phyloP scores from a whole-genome alignment of 2,113 vertebrate species.

The Romanogobio albipinnatus region DNA sequence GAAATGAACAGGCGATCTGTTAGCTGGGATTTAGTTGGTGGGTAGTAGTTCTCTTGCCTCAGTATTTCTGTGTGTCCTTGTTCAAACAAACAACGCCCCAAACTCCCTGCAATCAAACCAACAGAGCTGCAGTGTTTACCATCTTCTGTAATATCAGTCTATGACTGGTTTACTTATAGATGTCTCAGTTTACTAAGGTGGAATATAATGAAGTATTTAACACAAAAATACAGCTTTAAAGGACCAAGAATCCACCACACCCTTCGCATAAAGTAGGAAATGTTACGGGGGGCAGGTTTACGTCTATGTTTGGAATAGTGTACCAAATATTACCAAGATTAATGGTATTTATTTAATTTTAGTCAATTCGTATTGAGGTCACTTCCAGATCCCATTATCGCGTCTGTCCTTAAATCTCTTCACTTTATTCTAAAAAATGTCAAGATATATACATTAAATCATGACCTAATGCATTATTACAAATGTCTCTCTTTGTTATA shows the following conservation, averaged over 20 bases:
- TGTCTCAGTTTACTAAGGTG: not conserved
- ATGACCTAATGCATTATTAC: too few relatives aligned
- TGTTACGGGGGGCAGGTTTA: not conserved
- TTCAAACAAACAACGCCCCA: not conserved
- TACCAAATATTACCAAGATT: not conserved
- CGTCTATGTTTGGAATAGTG: not conserved
- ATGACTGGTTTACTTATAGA: not conserved
- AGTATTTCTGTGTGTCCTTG: not conserved
- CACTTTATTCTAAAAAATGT: too few relatives aligned
- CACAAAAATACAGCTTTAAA: not conserved
- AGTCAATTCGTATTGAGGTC: not conserved
- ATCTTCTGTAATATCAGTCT: not conserved
- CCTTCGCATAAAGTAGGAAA: not conserved
- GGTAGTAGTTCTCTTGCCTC: not conserved
- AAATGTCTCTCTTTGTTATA: not conserved
- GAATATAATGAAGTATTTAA: not conserved
- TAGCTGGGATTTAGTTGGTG: not conserved
- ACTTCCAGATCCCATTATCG: not conserved
- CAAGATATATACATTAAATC: too few relatives aligned
- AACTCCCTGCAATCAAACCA: not conserved
- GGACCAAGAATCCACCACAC: not conserved
- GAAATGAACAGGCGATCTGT: not conserved
- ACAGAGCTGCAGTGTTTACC: slow-evolving; percentile 8
- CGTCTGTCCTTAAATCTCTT: not conserved
- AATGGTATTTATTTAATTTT: not conserved